A percentile compares a stretch with the other conserved stretches of the same genome.
Evolutionary conservation across 2,888 invertebrate genomes (phyloP).

Genomic region (Epirrhoe tristata): DNA sequence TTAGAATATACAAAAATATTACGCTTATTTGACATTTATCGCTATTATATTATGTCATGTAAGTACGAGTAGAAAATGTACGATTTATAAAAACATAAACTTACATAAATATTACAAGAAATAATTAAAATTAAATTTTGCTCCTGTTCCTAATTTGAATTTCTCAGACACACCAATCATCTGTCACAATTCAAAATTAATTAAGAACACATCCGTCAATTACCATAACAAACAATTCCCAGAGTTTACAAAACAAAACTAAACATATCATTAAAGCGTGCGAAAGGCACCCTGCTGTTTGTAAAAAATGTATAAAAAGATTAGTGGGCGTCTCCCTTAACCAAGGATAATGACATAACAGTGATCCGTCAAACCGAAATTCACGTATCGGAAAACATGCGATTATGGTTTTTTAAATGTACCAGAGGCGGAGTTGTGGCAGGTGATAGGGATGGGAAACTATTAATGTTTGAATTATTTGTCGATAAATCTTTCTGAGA

Average conservation of each 20-base stretch:
- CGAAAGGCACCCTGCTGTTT: slow-evolving; percentile 54
- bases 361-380: slow-evolving; percentile 70
- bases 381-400: slow-evolving; percentile 76
- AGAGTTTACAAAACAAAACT: slow-evolving; percentile 47
- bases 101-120: no score
- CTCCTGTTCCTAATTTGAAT: not conserved
- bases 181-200: slow-evolving; percentile 35
- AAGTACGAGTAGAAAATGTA: no score
- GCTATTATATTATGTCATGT: no score
- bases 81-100: no score
- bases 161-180: slow-evolving; percentile 20
- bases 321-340: slow-evolving; percentile 74
- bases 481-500: slow-evolving; percentile 9
- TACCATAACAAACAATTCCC: slow-evolving; percentile 33
- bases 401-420: slow-evolving; percentile 70
- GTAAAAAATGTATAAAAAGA: slow-evolving; percentile 43
- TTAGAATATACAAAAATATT: no score
- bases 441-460: slow-evolving; percentile 46
- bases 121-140: not conserved
- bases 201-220: slow-evolving; percentile 39
- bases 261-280: slow-evolving; percentile 67
- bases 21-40: no score
- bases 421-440: slow-evolving; percentile 50
- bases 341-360: slow-evolving; percentile 75
- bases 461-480: not conserved